phyloP scores from a whole-genome alignment of 2,888 invertebrate genomes.

The Pseudolycoriella hygida region DNA sequence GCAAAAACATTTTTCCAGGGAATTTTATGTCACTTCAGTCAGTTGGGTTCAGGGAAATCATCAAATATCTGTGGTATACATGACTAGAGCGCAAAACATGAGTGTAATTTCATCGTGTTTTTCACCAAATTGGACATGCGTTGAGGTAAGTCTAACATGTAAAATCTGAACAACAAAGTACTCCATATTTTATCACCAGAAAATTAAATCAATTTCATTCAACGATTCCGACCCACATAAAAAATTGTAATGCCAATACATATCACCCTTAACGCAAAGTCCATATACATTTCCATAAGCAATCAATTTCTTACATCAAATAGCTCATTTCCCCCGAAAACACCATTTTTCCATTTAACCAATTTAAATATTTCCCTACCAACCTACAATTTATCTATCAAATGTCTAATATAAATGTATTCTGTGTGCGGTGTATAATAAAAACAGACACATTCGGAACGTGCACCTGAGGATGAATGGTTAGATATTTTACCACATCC shows the following conservation, averaged over 20 bases:
- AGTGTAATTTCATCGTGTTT: conserved; percentile 75
- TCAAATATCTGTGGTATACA: conserved; percentile 76
- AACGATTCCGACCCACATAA: too few relatives aligned
- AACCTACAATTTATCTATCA: too few relatives aligned
- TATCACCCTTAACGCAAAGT: not conserved
- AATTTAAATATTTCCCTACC: not conserved
- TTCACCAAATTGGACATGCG: conserved; percentile 67
- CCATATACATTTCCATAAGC: too few relatives aligned
- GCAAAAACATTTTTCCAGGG: too few relatives aligned
- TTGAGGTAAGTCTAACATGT: conserved; percentile 51
- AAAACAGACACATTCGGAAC: conserved; percentile 59
- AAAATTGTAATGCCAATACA: not conserved
- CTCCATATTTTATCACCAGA: too few relatives aligned
- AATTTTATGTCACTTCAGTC: conserved; percentile 82
- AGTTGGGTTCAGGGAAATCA: conserved; percentile 70
- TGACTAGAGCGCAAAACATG: conserved; percentile 84
- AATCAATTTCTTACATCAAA: not conserved
- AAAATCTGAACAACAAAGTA: conserved; percentile 12
- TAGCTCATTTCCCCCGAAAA: conserved; percentile 3
- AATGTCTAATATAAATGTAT: too few relatives aligned
- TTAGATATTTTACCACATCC: conserved; percentile 71
- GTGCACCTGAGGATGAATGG: conserved; percentile 73
- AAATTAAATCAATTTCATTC: too few relatives aligned
- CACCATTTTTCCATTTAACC: conserved; percentile 5
- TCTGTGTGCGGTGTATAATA: not conserved